Conservation (phyloP, 2,888 invertebrate genomes). For the Calephelis perditalis region DNA sequence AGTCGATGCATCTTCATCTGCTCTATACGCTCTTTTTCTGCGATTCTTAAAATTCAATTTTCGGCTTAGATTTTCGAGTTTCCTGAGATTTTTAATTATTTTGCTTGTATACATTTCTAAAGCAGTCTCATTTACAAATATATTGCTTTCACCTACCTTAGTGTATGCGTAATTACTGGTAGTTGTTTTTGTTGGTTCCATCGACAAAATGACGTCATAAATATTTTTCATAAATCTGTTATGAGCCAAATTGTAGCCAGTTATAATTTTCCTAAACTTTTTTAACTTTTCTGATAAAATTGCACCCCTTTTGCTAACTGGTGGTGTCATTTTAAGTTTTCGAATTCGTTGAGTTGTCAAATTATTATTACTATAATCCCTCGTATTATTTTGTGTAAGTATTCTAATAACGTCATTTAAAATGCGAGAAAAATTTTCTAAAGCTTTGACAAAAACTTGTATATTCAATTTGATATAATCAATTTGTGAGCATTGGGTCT, state of each 20-base stretch:
- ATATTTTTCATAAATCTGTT: conserved; percentile 53
- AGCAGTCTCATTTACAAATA: conserved; percentile 28
- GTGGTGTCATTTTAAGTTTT: conserved; percentile 18
- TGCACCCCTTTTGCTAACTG: conserved; percentile 15
- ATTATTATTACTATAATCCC: conserved; percentile 15
- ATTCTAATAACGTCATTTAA: conserved; percentile 48
- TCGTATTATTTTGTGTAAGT: conserved; percentile 34
- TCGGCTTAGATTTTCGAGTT: conserved; percentile 45
- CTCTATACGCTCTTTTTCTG: conserved; percentile 42
- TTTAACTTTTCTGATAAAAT: conserved; percentile 33
- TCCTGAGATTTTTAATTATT: conserved; percentile 53
- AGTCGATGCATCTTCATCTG: conserved; percentile 47
- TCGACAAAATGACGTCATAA: conserved; percentile 40
- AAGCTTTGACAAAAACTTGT: conserved; percentile 44
- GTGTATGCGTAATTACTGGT: conserved; percentile 11
- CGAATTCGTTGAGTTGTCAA: conserved; percentile 21
- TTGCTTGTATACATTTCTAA: conserved; percentile 47
- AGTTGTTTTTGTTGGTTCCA: conserved; percentile 30
- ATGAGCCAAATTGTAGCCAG: conserved; percentile 50
- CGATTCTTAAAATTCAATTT: conserved; percentile 37
- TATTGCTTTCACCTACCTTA: conserved; percentile 21
- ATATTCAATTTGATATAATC: conserved; percentile 49
- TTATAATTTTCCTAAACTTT: conserved; percentile 42
- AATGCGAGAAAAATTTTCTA: conserved; percentile 49
- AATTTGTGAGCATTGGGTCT: conserved; percentile 43